Evolutionary conservation across 1,140 invertebrate species (phyloP), one percentile per base, ranked within the genome.

Genomic region (Philaenus spumarius): DNA sequence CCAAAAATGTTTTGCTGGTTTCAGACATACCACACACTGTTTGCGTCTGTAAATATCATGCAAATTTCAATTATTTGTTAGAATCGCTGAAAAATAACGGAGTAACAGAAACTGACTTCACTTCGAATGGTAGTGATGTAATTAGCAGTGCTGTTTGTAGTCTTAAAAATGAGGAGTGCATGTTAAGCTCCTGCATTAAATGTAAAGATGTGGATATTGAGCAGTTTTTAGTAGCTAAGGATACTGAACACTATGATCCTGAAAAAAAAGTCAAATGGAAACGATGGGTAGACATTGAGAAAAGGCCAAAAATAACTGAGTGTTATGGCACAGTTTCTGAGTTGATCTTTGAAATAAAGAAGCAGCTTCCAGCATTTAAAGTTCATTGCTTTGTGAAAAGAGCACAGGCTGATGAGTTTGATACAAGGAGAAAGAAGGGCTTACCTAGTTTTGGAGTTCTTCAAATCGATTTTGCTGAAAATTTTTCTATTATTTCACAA

Each of bases 401-500:
- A 34, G 48, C 37, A 15, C 48, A 51, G 37, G 22, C 48, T 26
- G 48, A 51, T 19, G 24, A 51, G 14, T 51, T 51, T 34, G 48
- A 51, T 7, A 34, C 14, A 17, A 34, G 9, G 2, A 30, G 19
- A 34, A 51, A 51, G 37, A 35, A 24, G 30, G 48, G n/a, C 30
- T 51, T 51, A 19, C 48, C 26, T 51, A 43, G 20, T 43, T 6
- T 43, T 15, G 40, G n/a, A 7, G 40, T 43, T 19, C 6, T 43
- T 14, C 40, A 43, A 19, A 43, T 43, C n/a, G 47, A 50, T 15
- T 50, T 7, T 22, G 47, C 47, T 11, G 47, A 68, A 62, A 66
- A 66, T 53, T 67, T 60, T 55, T 63, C 55, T 34, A 62, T 66
- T 48, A 55, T 66, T 17, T 50, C 63, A 35, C 66, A 67, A 54